These are phyloP conservation scores for Lanius ludovicianus DNA, from an alignment of 2,113 vertebrate species.

Conservation along the genomic window DNA sequence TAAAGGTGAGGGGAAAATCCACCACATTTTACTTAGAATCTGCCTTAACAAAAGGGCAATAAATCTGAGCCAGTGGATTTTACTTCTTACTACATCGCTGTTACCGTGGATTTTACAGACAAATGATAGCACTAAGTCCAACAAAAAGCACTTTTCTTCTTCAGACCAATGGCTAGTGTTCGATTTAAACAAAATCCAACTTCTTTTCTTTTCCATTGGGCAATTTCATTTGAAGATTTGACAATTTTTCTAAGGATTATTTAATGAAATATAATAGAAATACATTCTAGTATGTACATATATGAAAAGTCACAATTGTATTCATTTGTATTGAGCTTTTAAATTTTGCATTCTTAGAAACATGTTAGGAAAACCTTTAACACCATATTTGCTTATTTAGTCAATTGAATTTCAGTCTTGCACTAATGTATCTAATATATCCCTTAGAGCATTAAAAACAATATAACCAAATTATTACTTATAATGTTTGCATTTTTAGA, in stretches of 20 bases:
- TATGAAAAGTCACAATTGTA: neutral
- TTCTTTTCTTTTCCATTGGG: neutral
- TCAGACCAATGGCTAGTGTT: neutral
- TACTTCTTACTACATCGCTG: neutral
- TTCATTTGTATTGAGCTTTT: neutral
- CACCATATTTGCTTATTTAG: neutral
- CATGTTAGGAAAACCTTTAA: neutral
- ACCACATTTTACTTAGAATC: neutral
- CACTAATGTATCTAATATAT: neutral
- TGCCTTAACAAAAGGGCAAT: neutral
- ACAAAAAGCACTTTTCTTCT: neutral
- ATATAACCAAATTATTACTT: neutral
- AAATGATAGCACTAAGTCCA: neutral
- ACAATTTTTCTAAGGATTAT: neutral
- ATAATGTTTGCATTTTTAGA: neutral
- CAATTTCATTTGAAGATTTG: neutral
- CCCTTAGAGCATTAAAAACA: neutral
- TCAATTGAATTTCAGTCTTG: neutral
- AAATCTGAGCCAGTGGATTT: neutral
- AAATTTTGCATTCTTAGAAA: neutral
- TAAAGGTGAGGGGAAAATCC: neutral
- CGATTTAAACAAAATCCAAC: neutral
- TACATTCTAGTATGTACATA: fast-evolving
- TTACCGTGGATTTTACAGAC: neutral
- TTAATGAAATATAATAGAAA: neutral